Percentiles rank a stretch among this genome's conserved stretches.
Conservation (phyloP, 2,888 invertebrate genomes). For the Stenurella melanura region DNA sequence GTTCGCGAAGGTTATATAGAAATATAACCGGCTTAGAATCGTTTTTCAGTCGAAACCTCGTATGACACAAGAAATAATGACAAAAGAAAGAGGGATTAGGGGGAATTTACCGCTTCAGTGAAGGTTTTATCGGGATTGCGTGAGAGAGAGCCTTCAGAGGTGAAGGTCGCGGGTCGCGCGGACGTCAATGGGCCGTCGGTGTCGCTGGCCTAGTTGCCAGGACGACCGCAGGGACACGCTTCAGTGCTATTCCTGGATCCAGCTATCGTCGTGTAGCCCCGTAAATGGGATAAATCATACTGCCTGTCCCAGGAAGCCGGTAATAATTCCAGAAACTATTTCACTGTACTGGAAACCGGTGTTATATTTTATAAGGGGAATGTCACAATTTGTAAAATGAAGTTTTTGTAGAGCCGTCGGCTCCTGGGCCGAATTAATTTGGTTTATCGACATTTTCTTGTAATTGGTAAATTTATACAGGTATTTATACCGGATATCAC, state of each 20-base stretch:
- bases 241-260: conserved; percentile 58
- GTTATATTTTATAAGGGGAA: conserved; percentile 2
- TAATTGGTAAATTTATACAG: no score
- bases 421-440: neutral
- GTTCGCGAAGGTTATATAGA: neutral
- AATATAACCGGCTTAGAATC: neutral
- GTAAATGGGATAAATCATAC: conserved; percentile 43
- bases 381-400: neutral
- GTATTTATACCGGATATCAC: no score
- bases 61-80: neutral
- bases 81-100: conserved; percentile 9
- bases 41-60: neutral
- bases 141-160: conserved; percentile 61
- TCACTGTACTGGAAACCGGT: neutral
- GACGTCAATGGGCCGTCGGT: conserved; percentile 66
- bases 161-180: conserved; percentile 62
- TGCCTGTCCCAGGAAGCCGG: conserved; percentile 33
- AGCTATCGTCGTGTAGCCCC: conserved; percentile 46
- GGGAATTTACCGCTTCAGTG: conserved; percentile 34
- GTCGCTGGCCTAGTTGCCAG: conserved; percentile 62
- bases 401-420: neutral
- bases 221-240: conserved; percentile 63
- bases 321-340: conserved; percentile 33
- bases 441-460: neutral
- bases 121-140: conserved; percentile 41